These are phyloP conservation scores for Plagodis dolabraria DNA, from an alignment of 2,888 invertebrate species.

Conservation along the genomic window DNA sequence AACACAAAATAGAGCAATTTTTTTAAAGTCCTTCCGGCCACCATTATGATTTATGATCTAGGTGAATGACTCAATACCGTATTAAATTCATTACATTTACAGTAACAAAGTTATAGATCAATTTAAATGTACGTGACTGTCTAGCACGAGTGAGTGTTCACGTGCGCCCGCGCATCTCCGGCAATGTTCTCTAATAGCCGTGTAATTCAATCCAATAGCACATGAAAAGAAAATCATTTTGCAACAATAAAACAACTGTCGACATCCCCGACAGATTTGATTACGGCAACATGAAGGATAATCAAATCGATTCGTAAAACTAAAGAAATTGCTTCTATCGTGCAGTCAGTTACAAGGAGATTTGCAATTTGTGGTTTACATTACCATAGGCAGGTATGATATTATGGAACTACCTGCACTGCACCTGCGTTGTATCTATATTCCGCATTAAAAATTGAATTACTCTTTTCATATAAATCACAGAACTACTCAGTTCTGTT, in stretches of 20 bases:
- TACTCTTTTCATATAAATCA: no score
- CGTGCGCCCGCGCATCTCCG: constrained; percentile 46
- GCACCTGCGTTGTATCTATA: no score
- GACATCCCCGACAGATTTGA: constrained; percentile 22
- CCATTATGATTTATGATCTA: constrained; percentile 15
- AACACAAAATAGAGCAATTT: no score
- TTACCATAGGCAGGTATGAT: constrained; percentile 16
- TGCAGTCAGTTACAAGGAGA: constrained; percentile 6
- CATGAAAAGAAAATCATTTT: constrained; percentile 35
- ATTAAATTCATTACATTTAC: constrained; percentile 41
- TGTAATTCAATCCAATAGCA: constrained; percentile 61
- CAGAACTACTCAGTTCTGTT: no score
- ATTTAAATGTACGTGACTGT: constrained; percentile 48
- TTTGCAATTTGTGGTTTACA: constrained; percentile 39
- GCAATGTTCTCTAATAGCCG: constrained; percentile 64
- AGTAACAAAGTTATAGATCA: constrained; percentile 45
- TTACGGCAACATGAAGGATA: constrained; percentile 34
- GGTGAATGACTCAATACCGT: constrained; percentile 29
- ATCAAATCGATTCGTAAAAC: constrained; percentile 36
- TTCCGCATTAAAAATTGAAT: no score
- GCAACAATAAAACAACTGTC: constrained; percentile 46
- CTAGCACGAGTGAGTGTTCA: constrained; percentile 38
- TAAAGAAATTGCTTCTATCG: constrained; percentile 32
- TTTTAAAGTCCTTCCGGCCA: background rate
- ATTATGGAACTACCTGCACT: no score